Percentiles rank a stretch among this genome's conserved stretches.
phyloP scores from a whole-genome alignment of 2,113 vertebrate genomes.

The Heterocephalus glaber region DNA sequence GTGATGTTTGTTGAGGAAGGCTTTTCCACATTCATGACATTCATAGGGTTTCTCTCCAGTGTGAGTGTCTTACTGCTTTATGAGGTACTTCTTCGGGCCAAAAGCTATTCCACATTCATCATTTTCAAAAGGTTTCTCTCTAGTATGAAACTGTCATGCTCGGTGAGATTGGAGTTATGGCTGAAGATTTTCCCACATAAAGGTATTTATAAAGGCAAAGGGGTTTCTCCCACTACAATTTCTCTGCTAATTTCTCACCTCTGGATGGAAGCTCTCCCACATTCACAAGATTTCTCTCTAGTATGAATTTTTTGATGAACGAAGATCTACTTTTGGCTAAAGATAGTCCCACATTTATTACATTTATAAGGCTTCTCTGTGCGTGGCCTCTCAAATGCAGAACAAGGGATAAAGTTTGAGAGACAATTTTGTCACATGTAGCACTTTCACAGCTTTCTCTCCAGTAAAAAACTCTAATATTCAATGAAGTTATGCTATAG shows the following conservation, averaged over 20 bases:
- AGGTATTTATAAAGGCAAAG: constrained; percentile 78
- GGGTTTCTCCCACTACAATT: constrained; percentile 64
- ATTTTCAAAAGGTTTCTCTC: constrained; percentile 80
- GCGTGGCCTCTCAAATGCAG: constrained; percentile 22
- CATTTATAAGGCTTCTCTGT: constrained; percentile 33
- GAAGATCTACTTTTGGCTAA: constrained; percentile 44
- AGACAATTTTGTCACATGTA: background rate
- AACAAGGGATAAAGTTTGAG: background rate
- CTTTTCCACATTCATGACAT: constrained; percentile 80
- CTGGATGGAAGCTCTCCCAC: constrained; percentile 64
- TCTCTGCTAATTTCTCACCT: constrained; percentile 72
- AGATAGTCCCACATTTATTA: constrained; percentile 71
- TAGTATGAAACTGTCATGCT: constrained; percentile 78
- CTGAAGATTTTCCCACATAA: constrained; percentile 81
- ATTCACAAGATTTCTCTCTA: constrained; percentile 71
- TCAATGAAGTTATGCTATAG: background rate
- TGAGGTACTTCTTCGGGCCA: constrained; percentile 79
- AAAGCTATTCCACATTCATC: constrained; percentile 80
- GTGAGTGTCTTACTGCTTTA: constrained; percentile 80
- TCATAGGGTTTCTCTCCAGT: constrained; percentile 80
- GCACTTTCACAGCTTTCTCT: background rate
- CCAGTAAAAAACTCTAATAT: background rate
- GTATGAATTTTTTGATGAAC: constrained; percentile 49
- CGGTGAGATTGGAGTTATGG: constrained; percentile 77
- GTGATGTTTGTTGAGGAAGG: constrained; percentile 75